Percentiles rank a stretch among this genome's conserved stretches.
Conservation (phyloP, 2,888 invertebrate species). For the Folsomia candida region DNA sequence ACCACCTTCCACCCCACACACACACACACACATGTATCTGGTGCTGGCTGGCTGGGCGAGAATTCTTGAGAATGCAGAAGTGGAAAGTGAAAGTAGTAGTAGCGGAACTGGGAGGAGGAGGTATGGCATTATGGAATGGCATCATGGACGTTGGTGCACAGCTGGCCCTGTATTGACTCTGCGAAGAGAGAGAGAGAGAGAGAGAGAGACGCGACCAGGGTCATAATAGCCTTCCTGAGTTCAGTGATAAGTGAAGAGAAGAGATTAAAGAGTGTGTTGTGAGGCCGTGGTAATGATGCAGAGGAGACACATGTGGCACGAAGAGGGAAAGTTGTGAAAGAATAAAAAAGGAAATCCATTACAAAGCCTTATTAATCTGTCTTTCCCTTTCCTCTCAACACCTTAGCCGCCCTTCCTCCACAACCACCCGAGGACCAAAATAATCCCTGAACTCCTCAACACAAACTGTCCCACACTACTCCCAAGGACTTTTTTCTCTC, state of each 20-base stretch:
- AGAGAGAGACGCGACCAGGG: neutral
- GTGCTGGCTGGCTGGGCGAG: no score
- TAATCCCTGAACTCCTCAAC: conserved; percentile 20
- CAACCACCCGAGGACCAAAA: no score
- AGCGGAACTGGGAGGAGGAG: no score
- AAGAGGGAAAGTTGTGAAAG: neutral
- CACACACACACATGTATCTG: no score
- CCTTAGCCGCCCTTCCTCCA: conserved; percentile 11
- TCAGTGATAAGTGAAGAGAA: neutral
- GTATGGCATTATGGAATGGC: no score
- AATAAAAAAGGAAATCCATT: conserved; percentile 10
- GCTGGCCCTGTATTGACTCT: neutral
- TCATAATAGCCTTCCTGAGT: conserved; percentile 8
- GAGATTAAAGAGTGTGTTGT: neutral
- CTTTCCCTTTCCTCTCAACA: conserved; percentile 17
- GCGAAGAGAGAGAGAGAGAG: neutral
- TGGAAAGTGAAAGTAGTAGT: no score
- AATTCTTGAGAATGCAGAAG: no score
- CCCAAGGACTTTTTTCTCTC: neutral
- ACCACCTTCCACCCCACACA: no score
- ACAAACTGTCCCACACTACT: neutral
- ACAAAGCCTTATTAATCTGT: conserved; percentile 21
- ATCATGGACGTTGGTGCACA: no score
- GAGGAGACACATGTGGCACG: neutral
- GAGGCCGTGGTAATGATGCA: neutral